Base-by-base conservation (phyloP, 2,797 vertebrate species). In the Falco peregrinus region DNA sequence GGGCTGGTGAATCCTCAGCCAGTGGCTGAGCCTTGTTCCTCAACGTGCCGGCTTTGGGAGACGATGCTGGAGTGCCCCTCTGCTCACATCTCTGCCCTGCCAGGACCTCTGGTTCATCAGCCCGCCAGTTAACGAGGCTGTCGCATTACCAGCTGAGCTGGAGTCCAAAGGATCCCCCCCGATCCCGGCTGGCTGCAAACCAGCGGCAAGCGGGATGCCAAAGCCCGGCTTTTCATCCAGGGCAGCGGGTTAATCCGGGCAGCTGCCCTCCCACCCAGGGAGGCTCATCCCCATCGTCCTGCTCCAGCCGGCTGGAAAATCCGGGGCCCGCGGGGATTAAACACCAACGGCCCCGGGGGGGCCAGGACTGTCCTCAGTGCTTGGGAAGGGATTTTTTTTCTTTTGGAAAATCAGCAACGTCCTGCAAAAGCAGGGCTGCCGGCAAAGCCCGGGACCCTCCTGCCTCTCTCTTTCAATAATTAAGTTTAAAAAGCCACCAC, bases 251-350 rank as follows among this genome's bases (percentile, higher is more conserved):
- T 92, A 89, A 93, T 71, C 78, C 74, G 0, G 53, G 86, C 90
- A 95, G 94, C 95, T 84, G 94, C 90, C 78, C 48, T 85, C 93
- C 82, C 87, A 65, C 71, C 89, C 89, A 10, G 79, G 19, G 21
- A 59, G 87, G 71, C 71, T 84, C 90, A 71, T 19, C 33, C 45
- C 54, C 89, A 74, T 84, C 77, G 37, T 89, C 89, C 89, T 19
- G 63, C 93, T 94, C 67, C 95, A 92, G 95, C 86, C 67, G 0
- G 10, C 64, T 3, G 9, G 84, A 89, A 95, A 90, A 76, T 16
- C 1, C 6, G 11, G 59, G 79, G 68, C 79, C 79, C 13, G 0
- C 0, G 1, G 1, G 53, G 82, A 91, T 95, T 86, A 90, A 84
- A 75, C 71, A 41, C 39, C 51, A 2, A 11, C 51, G 3, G 11